Percentiles rank a stretch among this genome's conserved stretches.
These are phyloP conservation scores for Protobothrops flavoviridis DNA, from an alignment of 2,113 vertebrate species.

Conservation along the genomic window DNA sequence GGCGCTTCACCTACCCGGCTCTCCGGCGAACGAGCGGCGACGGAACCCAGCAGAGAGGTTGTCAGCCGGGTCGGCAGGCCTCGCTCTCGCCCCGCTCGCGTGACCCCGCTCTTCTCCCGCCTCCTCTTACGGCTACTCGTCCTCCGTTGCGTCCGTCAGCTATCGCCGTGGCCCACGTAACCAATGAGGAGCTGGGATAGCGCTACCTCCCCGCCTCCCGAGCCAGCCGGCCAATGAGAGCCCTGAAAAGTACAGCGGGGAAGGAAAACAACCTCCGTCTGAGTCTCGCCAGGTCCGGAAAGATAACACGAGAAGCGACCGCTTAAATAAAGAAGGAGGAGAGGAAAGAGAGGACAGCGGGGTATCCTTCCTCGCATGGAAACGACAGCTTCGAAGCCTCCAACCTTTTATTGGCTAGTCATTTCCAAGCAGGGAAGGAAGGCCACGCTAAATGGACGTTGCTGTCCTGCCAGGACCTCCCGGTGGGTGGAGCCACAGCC, in stretches of 20 bases:
- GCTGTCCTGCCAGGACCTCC: constrained; percentile 2
- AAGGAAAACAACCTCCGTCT: background rate
- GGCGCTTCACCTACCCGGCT: background rate
- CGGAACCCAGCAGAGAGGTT: background rate
- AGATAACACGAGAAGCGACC: background rate
- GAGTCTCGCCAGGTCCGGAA: background rate
- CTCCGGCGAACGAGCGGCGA: background rate
- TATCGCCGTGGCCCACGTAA: background rate
- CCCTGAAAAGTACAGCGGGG: background rate
- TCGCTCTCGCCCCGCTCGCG: background rate
- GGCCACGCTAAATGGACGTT: fast-evolving
- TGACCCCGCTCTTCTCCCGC: background rate
- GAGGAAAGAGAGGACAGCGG: background rate
- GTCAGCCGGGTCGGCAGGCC: background rate
- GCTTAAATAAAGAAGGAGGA: background rate
- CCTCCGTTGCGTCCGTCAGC: fast-evolving
- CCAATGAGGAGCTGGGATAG: fast-evolving
- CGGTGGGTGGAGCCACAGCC: background rate
- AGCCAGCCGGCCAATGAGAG: background rate
- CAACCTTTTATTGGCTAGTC: too few species aligned
- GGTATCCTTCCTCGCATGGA: too few species aligned
- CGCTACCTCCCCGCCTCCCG: fast-evolving
- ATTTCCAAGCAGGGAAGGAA: background rate
- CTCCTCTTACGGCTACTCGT: too few species aligned
- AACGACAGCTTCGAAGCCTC: fast-evolving